Conservation (phyloP, 2,113 vertebrate genomes). For the Myiozetetes cayanensis region DNA sequence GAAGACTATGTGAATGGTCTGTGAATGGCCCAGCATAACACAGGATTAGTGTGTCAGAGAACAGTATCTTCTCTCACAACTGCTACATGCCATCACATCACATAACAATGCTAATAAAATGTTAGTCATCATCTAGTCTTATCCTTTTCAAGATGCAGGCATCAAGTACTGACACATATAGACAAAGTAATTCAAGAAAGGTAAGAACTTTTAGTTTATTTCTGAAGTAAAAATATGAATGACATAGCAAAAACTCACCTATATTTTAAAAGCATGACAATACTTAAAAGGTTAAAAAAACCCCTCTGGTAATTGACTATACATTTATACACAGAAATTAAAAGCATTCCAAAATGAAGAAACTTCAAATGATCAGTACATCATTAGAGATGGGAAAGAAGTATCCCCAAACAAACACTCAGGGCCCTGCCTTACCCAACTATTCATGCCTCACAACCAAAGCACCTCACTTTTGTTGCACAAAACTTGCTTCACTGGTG, state of each 20-base stretch:
- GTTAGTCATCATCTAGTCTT: neutral
- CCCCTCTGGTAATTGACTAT: neutral
- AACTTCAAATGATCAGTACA: neutral
- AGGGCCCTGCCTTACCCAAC: neutral
- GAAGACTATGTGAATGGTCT: constrained; percentile 10
- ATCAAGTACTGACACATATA: neutral
- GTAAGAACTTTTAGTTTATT: neutral
- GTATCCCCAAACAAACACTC: neutral
- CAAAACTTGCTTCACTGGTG: neutral
- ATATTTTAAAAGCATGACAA: neutral
- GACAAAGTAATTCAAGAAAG: neutral
- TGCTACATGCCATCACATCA: constrained; percentile 33
- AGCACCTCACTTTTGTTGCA: neutral
- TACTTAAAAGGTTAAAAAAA: neutral
- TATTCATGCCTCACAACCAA: neutral
- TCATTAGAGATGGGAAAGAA: neutral
- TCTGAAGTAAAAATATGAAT: neutral
- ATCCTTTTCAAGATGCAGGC: neutral
- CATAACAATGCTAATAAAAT: constrained; percentile 12
- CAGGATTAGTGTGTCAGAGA: constrained; percentile 42
- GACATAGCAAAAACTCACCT: neutral
- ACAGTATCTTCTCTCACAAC: constrained; percentile 23
- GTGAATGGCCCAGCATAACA: constrained; percentile 2
- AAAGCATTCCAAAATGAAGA: neutral
- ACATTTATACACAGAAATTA: neutral